Percentiles rank a stretch among this genome's conserved stretches.
phyloP scores from a whole-genome alignment of 2,797 vertebrate genomes.

The Okamejei kenojei region DNA sequence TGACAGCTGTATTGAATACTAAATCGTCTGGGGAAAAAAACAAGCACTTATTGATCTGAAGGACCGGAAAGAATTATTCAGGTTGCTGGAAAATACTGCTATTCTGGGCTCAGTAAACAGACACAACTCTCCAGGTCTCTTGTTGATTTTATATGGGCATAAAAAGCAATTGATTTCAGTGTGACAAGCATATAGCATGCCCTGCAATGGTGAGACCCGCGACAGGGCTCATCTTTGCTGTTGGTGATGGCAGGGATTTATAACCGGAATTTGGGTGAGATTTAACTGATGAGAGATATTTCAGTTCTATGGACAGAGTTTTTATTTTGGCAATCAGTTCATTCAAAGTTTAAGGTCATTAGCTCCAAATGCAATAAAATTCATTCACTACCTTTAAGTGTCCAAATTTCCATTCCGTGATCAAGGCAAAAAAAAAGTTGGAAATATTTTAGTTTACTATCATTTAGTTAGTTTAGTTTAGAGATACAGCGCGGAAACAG shows the following conservation, averaged over 20 bases:
- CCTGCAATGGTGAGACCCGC: not conserved
- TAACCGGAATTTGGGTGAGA: not conserved
- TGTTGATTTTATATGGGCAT: conserved; percentile 25
- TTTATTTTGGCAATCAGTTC: not conserved
- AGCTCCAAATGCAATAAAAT: not conserved
- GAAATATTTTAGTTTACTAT: no score
- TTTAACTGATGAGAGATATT: not conserved
- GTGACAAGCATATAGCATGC: conserved; percentile 13
- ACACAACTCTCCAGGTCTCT: not conserved
- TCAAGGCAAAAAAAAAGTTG: no score
- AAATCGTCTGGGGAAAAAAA: conserved; percentile 64
- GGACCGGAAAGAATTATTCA: conserved; percentile 53
- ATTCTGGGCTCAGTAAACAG: conserved; percentile 42
- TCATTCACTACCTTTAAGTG: not conserved
- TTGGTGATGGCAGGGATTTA: not conserved
- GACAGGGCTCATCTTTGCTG: not conserved
- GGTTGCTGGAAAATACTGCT: conserved; percentile 62
- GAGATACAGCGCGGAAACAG: no score
- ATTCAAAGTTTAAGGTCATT: not conserved
- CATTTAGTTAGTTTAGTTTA: no score
- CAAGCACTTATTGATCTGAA: conserved; percentile 68
- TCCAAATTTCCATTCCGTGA: not conserved
- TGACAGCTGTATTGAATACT: conserved; percentile 67
- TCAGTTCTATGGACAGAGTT: not conserved
- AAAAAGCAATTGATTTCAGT: conserved; percentile 24